Evolutionary conservation across 1,140 invertebrate species (phyloP), one percentile per base, ranked within the genome.

Genomic region (Leptinotarsa texana): DNA sequence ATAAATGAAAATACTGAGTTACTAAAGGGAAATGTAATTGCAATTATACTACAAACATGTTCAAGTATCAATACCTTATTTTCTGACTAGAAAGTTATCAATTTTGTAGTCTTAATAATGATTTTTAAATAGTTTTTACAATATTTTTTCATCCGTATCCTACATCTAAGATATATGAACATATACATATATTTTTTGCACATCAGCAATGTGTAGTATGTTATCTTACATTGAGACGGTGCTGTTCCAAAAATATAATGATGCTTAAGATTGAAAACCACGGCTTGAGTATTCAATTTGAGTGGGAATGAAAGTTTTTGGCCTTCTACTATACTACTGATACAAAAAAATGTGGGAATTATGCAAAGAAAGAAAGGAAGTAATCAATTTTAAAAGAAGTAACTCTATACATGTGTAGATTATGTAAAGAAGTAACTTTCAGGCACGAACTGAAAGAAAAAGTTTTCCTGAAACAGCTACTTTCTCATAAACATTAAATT

Each of bases 11-110:
- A 17, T 57, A 18, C n/a, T 8, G 15, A 57, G 2, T 57, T 57
- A 57, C 51, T 57, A 57, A 57, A 57, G 51, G 51, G 51, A 57
- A 57, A 57, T 57, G 13, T 57, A 57, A 17, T 57, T 57, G 51
- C 51, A 57, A 57, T 57, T 15, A 57, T 17, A 57, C 51, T 57
- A 57, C 51, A 57, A 57, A 57, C 51, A 57, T 57, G 15, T 57
- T 57, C 51, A 17, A 18, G 4, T 57, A 57, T 57, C n/a, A 13
- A 57, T n/a, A 57, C 3, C 5, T 57, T 17, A 57, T 18, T 57
- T 57, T 57, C 51, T 18, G 51, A 15, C 15, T 17, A 5, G 51
- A 57, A 6, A 57, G n/a, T 57, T 57, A 15, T 57, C 51, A 42
- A 42, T 42, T 42, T 42, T 42, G 2, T 42, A 42, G 33, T 42